A percentile compares a stretch with the other conserved stretches of the same genome.
Evolutionary conservation across 2,797 vertebrate species (phyloP).

Genomic region (Anabacerthia variegaticeps): DNA sequence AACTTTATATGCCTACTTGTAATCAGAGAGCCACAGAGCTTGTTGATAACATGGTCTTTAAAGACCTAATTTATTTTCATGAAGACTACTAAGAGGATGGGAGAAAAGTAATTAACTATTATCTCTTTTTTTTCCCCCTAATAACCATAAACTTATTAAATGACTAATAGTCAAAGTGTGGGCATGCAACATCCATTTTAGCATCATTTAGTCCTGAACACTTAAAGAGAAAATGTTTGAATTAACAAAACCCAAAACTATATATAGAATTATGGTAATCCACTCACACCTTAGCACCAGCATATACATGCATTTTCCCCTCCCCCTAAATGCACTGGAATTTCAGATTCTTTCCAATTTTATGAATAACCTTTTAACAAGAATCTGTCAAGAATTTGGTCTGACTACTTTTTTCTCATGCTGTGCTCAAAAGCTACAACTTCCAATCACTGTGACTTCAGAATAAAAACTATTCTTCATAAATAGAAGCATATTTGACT

Average conservation of each 20-base stretch:
- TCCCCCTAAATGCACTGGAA: neutral
- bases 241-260: constrained; percentile 38
- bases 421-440: neutral
- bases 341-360: neutral
- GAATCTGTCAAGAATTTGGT: neutral
- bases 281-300: neutral
- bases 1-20: constrained; percentile 31
- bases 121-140: constrained; percentile 52
- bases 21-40: constrained; percentile 45
- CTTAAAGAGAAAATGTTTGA: constrained; percentile 19
- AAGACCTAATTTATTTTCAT: constrained; percentile 74
- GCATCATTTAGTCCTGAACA: neutral
- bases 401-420: neutral
- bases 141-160: constrained; percentile 69
- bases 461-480: neutral
- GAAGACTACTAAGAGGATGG: constrained; percentile 49
- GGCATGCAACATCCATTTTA: constrained; percentile 32
- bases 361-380: neutral
- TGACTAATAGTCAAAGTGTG: constrained; percentile 36
- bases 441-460: neutral
- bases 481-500: neutral
- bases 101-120: constrained; percentile 73
- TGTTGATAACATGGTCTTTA: constrained; percentile 56
- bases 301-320: neutral
- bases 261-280: neutral